Evolutionary conservation across 1,140 invertebrate species (phyloP), one percentile per base, ranked within the genome.

Genomic region (Drosophila littoralis): DNA sequence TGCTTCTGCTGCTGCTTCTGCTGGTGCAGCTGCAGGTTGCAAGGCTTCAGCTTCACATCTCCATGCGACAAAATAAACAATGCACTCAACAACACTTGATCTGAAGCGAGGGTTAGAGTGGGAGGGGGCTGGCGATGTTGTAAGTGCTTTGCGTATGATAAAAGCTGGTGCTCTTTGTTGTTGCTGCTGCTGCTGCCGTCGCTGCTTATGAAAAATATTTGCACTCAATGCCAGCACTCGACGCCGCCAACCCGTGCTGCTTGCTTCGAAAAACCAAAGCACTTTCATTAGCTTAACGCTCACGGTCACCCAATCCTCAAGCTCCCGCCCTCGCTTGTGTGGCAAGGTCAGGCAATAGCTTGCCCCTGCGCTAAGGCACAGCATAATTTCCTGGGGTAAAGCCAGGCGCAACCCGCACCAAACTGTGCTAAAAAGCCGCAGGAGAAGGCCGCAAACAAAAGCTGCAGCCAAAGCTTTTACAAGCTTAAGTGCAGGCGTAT

Each of bases 201-300:
- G 22, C 36, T 70, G 67, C 38, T 71, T 58, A 66, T 70, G 66
- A 75, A 59, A 67, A 79, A 72, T 48, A 72, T 69, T 68, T 79
- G 45, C 68, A 59, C 72, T 74, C 77, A 79, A 88, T 77, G 58
- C 68, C 72, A 88, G 60, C 71, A 64, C 68, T 79, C 76, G 52
- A 51, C 72, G 43, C 13, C 59, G 65, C 81, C 74, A 85, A 84
- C 72, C 64, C 75, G 32, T 55, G 52, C 59, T 40, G 35, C 55
- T 59, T 69, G 17, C 70, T 66, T 61, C 48, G 51, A 69, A 70
- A 85, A 79, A 77, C 65, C 68, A 71, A 66, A 88, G 83, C 77
- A 83, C 77, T 86, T 86, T 82, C 79, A 86, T 86, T 86, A 86
- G 83, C 83, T 88, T 79, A 86, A 69, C 83, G 60, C 83, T 68